Percentiles rank a stretch among this genome's conserved stretches.
phyloP scores from a whole-genome alignment of 2,113 vertebrate species.

The Poeciliopsis turrubarensis region DNA sequence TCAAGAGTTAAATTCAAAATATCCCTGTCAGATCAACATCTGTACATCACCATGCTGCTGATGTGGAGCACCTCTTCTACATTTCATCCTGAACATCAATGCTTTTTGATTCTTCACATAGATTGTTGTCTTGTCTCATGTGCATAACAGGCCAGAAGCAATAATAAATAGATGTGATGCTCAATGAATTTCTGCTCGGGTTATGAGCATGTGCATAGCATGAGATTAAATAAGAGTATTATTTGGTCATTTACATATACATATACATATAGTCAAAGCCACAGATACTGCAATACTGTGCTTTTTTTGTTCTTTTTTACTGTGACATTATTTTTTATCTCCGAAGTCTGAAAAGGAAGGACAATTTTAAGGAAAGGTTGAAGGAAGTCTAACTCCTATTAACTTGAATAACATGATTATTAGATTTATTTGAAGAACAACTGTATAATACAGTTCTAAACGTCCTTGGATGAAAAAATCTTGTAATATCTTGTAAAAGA shows the following conservation, averaged over 20 bases:
- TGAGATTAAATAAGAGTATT: no score
- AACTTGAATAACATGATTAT: conserved; percentile 54
- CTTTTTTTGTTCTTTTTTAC: conserved; percentile 42
- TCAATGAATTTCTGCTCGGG: conserved; percentile 58
- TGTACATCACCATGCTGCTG: background rate
- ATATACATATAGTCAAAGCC: no score
- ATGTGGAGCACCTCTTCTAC: conserved; percentile 8
- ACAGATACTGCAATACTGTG: conserved; percentile 41
- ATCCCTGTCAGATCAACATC: no score
- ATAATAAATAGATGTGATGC: conserved; percentile 57
- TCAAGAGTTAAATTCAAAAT: no score
- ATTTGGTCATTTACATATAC: no score
- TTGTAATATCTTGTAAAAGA: background rate
- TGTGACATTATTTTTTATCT: conserved; percentile 41
- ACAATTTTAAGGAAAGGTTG: conserved; percentile 35
- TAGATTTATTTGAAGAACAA: conserved; percentile 57
- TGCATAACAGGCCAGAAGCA: conserved; percentile 33
- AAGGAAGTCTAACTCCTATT: conserved; percentile 64
- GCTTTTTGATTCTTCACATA: conserved; percentile 39
- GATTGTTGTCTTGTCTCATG: conserved; percentile 29
- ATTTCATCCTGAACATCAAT: conserved; percentile 19
- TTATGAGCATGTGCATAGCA: conserved; percentile 18
- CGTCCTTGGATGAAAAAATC: conserved; percentile 48
- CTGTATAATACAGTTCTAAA: conserved; percentile 44
- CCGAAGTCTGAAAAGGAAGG: conserved; percentile 52